Conservation (phyloP, 2,888 invertebrate genomes). For the Polymixis lichenea region DNA sequence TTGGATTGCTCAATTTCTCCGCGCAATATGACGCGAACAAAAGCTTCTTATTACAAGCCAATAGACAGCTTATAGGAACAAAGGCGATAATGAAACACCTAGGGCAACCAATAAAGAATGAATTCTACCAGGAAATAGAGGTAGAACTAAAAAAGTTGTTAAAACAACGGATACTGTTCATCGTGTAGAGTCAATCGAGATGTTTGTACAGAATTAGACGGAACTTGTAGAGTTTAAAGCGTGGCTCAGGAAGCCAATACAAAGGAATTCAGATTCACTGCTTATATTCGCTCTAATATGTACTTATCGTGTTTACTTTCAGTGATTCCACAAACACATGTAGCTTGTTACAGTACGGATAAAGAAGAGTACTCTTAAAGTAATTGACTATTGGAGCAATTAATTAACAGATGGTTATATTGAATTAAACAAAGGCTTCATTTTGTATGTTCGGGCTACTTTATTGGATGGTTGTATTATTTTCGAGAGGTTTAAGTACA, state of each 20-base stretch:
- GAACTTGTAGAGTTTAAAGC: not conserved
- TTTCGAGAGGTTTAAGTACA: not conserved
- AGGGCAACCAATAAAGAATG: conserved; percentile 1
- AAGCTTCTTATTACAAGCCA: conserved; percentile 20
- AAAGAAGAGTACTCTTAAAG: not conserved
- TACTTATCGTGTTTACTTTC: not conserved
- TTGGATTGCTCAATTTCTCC: conserved; percentile 28
- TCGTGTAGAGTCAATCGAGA: conserved; percentile 22
- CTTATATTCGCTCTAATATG: not conserved
- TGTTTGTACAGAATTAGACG: conserved; percentile 24
- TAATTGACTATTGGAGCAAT: not conserved
- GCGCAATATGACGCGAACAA: conserved; percentile 7
- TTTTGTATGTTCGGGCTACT: not conserved
- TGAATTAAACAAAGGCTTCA: not conserved
- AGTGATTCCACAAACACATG: not conserved
- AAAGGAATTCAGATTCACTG: conserved; percentile 1
- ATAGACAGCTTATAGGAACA: conserved; percentile 14
- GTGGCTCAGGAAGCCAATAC: not conserved
- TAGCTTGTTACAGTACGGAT: not conserved
- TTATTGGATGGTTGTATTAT: not conserved
- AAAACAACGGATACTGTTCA: not conserved
- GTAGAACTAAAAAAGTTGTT: conserved; percentile 1
- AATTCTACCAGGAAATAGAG: not conserved
- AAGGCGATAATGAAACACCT: conserved; percentile 17
- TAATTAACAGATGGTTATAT: not conserved